phyloP scores from a whole-genome alignment of 2,797 vertebrate genomes.

The Odontamblyopus rebecca region DNA sequence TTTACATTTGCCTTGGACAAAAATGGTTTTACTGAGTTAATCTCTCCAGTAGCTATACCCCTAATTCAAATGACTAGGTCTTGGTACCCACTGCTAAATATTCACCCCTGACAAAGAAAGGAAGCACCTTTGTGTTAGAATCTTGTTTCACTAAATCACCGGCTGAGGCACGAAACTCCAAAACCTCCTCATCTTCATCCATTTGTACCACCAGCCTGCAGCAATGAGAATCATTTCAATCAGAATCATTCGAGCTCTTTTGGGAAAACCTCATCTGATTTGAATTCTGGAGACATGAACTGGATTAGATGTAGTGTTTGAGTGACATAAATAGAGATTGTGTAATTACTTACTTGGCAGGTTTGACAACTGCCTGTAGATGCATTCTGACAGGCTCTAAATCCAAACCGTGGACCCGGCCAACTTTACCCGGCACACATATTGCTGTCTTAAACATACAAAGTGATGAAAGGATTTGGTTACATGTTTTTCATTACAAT shows the following conservation, averaged over 20 bases:
- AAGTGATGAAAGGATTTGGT: constrained; percentile 1
- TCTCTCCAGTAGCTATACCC: no score
- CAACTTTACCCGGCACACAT: constrained; percentile 76
- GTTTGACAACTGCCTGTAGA: constrained; percentile 77
- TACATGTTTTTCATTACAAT: constrained; percentile 4
- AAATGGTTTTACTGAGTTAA: no score
- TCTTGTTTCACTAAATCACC: constrained; percentile 80
- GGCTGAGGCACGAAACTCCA: constrained; percentile 81
- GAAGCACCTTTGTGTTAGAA: constrained; percentile 60
- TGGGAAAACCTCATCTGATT: constrained; percentile 47
- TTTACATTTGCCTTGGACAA: no score
- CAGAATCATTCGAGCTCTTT: constrained; percentile 43
- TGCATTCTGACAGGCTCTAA: constrained; percentile 79
- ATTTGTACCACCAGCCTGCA: constrained; percentile 84
- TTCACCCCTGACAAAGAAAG: not conserved
- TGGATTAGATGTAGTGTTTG: not conserved
- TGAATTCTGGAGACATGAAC: constrained; percentile 46
- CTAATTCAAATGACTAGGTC: not conserved
- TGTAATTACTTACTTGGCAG: constrained; percentile 80
- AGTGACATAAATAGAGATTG: constrained; percentile 40
- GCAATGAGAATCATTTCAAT: constrained; percentile 35
- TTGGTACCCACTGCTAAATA: not conserved
- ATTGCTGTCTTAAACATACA: constrained; percentile 69
- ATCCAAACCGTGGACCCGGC: constrained; percentile 74
- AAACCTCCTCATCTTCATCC: constrained; percentile 64